These are phyloP conservation scores for Pipistrellus pygmaeus DNA, from an alignment of 2,797 vertebrate genomes.

Conservation along the genomic window DNA sequence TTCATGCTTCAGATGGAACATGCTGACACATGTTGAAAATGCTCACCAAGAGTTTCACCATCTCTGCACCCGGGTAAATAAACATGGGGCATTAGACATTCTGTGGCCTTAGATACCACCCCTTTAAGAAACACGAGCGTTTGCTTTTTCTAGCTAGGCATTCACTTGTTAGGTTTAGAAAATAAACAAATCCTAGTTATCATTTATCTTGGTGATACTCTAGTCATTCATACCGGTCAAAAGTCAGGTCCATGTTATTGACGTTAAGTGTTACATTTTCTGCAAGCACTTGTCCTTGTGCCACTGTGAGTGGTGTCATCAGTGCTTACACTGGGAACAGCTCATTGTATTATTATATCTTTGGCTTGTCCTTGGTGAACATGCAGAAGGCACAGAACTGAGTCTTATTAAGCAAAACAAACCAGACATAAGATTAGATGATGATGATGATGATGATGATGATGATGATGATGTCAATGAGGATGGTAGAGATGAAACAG, in stretches of 20 bases:
- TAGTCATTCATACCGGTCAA: neutral
- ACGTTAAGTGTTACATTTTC: neutral
- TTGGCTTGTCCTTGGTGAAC: neutral
- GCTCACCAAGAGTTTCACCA: neutral
- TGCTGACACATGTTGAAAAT: neutral
- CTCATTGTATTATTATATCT: neutral
- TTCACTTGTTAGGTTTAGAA: neutral
- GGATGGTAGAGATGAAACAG: neutral
- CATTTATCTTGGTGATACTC: neutral
- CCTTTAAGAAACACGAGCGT: neutral
- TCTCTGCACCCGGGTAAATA: neutral
- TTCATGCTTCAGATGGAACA: neutral
- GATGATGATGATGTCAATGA: too few species aligned
- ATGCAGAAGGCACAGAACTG: neutral
- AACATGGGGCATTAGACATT: too few species aligned
- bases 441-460: too few species aligned
- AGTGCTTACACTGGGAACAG: neutral
- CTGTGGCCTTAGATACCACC: neutral
- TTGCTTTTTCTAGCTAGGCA: neutral
- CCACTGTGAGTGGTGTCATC: too few species aligned
- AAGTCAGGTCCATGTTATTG: neutral
- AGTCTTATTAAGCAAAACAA: neutral
- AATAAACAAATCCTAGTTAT: neutral
- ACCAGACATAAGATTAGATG: neutral
- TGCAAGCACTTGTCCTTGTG: neutral